Conservation (phyloP, 1,140 invertebrate genomes). For the Drosophila rufa region DNA sequence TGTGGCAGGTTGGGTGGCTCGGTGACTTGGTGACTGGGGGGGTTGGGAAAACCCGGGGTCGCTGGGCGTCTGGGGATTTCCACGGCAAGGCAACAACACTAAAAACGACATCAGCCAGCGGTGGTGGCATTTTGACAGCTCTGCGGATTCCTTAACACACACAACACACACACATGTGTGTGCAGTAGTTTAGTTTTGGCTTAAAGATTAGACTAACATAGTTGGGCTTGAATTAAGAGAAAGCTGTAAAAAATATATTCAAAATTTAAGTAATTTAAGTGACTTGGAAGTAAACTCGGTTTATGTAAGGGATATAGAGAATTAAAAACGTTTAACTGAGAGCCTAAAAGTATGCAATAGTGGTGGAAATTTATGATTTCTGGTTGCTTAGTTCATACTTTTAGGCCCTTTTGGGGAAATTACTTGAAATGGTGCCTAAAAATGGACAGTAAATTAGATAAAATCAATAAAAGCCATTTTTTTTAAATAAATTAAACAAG, state of each 20-base stretch:
- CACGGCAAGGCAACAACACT: slow-evolving; percentile 36
- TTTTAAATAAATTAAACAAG: no score
- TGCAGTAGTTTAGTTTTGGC: slow-evolving; percentile 22
- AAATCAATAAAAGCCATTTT: no score
- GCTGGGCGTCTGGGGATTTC: slow-evolving; percentile 37
- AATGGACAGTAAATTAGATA: no score
- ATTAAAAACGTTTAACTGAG: no score
- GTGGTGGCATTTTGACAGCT: slow-evolving; percentile 74
- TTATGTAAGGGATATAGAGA: no score
- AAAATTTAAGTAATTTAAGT: background rate
- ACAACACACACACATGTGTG: slow-evolving; percentile 4
- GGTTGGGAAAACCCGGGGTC: slow-evolving; percentile 18
- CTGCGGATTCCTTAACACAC: slow-evolving; percentile 54
- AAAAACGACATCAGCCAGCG: slow-evolving; percentile 42
- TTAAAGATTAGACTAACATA: slow-evolving; percentile 15
- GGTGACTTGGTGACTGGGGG: no score
- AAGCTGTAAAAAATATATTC: background rate
- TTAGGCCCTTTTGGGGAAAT: no score
- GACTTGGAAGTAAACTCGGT: no score
- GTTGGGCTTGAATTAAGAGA: slow-evolving; percentile 1
- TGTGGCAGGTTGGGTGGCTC: background rate
- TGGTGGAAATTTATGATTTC: no score
- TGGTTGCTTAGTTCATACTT: no score
- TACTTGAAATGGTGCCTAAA: no score
- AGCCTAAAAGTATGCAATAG: no score